Conservation (phyloP, 2,113 vertebrate genomes). For the Motacilla tschutschensis region DNA sequence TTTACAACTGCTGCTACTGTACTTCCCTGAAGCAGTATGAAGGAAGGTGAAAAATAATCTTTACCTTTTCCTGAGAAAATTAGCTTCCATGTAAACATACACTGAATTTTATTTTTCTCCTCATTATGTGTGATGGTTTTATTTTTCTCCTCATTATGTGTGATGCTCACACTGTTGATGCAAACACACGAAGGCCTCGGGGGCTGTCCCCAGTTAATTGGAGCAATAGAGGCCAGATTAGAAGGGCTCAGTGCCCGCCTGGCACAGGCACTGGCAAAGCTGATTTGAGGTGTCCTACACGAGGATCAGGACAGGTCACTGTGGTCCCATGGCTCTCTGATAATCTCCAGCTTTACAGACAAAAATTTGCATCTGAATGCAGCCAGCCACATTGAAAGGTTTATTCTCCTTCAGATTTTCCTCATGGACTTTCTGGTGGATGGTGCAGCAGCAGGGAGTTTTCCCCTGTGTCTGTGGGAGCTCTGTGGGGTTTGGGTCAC, state of each 20-base stretch:
- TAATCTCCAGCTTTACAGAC: not conserved
- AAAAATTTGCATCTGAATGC: slow-evolving; percentile 32
- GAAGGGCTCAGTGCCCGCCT: not conserved
- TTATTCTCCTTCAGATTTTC: not conserved
- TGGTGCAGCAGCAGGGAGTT: not conserved
- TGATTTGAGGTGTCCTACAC: not conserved
- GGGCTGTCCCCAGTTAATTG: not conserved
- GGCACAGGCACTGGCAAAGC: not conserved
- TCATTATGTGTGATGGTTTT: not conserved
- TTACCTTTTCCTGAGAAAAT: not conserved
- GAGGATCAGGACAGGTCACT: not conserved
- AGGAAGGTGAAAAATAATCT: not conserved
- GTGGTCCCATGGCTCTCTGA: not conserved
- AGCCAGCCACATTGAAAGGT: accelerated
- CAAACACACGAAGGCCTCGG: not conserved
- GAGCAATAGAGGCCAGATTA: not conserved
- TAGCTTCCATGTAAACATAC: not conserved
- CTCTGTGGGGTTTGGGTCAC: not conserved
- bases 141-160: not conserved
- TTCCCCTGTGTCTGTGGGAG: not conserved
- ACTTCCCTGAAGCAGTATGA: not conserved
- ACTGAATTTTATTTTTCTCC: not conserved
- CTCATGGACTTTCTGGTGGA: not conserved
- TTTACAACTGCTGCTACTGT: not conserved
- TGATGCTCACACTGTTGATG: not conserved